Percentiles rank a stretch among this genome's conserved stretches.
Conservation (phyloP, 2,888 invertebrate genomes). For the Leptopterna dolabrata region DNA sequence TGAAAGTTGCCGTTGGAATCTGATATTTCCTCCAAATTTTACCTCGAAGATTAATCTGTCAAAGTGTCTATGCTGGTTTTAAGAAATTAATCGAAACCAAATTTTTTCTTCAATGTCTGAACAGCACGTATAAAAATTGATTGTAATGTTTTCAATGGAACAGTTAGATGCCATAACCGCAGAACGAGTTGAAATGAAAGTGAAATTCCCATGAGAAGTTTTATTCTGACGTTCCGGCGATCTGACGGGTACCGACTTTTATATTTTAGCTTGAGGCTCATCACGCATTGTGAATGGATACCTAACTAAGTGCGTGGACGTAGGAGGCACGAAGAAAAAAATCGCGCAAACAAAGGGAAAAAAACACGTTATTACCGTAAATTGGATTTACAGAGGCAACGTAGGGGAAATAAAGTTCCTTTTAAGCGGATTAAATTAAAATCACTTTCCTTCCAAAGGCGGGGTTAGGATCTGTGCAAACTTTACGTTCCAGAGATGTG, state of each 20-base stretch:
- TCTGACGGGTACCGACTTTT: not conserved
- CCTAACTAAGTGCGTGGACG: not conserved
- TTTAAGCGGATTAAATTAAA: not conserved
- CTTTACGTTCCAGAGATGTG: not conserved
- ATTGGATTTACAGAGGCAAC: not conserved
- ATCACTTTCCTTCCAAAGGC: not conserved
- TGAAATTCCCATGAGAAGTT: not conserved
- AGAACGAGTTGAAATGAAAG: not conserved
- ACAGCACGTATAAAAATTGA: too few relatives aligned
- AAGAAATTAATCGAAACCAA: too few relatives aligned
- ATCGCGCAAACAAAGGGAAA: not conserved
- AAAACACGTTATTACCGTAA: not conserved
- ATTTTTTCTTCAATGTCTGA: too few relatives aligned
- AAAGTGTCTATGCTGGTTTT: too few relatives aligned
- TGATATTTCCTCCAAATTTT: too few relatives aligned
- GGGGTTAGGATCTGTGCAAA: not conserved
- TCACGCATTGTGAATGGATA: not conserved
- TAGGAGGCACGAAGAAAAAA: not conserved
- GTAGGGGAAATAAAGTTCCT: not conserved
- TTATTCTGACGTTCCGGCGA: not conserved
- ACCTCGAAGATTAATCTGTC: too few relatives aligned
- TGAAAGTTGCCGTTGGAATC: too few relatives aligned
- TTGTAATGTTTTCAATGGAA: too few relatives aligned
- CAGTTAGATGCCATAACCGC: not conserved
- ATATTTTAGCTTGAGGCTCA: not conserved